Conservation (phyloP, 2,797 vertebrate species). For the Micropoecilia bifurca region DNA sequence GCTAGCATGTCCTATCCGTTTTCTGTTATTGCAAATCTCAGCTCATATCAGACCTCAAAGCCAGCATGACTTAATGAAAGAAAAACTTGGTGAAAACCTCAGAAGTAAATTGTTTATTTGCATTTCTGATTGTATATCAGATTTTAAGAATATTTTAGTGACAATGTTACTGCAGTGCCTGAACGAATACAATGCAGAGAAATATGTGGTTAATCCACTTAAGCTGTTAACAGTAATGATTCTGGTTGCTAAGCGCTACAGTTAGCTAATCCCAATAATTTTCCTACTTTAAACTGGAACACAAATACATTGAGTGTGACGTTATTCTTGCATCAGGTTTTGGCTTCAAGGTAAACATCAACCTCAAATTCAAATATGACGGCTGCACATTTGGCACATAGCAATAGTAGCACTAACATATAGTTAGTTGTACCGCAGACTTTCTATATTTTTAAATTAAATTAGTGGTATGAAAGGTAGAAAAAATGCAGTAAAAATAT, state of each 20-base stretch:
- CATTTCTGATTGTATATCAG: background rate
- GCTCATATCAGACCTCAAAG: background rate
- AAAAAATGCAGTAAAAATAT: background rate
- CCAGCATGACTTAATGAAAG: background rate
- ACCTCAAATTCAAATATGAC: background rate
- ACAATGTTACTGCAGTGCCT: background rate
- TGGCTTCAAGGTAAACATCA: background rate
- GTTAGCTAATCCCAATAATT: background rate
- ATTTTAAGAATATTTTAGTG: background rate
- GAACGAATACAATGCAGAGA: background rate
- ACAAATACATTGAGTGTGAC: background rate
- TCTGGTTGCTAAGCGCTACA: background rate
- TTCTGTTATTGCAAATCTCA: background rate
- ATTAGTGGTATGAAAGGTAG: background rate
- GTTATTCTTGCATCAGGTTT: background rate
- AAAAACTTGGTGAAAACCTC: background rate
- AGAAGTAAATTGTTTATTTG: background rate
- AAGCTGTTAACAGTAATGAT: conserved; percentile 1
- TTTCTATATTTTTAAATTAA: too few species aligned
- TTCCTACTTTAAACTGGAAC: background rate
- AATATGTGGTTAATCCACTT: background rate
- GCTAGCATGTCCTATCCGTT: background rate
- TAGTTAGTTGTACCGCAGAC: background rate
- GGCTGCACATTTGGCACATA: background rate
- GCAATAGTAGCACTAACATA: background rate